Base-by-base conservation (phyloP, 2,888 invertebrate species). In the Lordiphosa andalusiaca region DNA sequence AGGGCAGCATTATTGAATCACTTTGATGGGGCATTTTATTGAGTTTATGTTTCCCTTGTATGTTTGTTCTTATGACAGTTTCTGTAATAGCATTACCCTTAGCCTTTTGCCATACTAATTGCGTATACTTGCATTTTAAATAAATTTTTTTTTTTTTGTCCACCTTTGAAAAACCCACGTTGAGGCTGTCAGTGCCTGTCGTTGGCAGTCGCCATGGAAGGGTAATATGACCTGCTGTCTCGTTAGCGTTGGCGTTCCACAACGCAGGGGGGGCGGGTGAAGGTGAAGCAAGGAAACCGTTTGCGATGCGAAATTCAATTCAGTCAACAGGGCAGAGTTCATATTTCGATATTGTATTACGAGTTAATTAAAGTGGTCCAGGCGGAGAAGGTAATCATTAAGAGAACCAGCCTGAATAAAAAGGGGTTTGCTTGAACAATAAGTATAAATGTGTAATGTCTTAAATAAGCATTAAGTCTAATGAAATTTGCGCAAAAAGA, bases 401-500 rank as follows among this genome's bases (percentile, higher is more conserved):
- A 30, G n/a, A 12, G 10, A 10, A 9, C 3, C 44, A 37, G n/a
- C 30, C 9, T 19, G 19, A 30, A n/a, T n/a, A n/a, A 30, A 12
- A 25, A 38, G 23, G n/a, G 6, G 7, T 16, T 25, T 6, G 16
- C 7, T 9, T 5, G 30, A 2, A 19, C 19, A 19, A 19, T 16
- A 49, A 23, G 42, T 69, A 61, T 52, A 46, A 61, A 66, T 46
- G 44, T 65, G 60, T 46, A 41, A 49, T 50, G 38, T 42, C 65
- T 19, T 35, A 33, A 21, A 52, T 48, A 66, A 71, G 54, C 65
- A 30, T 30, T 30, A 76, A 67, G 47, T 57, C 65, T 70, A 84
- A 80, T 82, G 52, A 53, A 74, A 70, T 70, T 63, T 66, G 56
- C 54, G 63, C 78, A 72, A 73, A 67, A 62, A 51, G 70, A 72